These are phyloP conservation scores for Piprites chloris DNA, from an alignment of 2,113 vertebrate genomes.

Conservation along the genomic window DNA sequence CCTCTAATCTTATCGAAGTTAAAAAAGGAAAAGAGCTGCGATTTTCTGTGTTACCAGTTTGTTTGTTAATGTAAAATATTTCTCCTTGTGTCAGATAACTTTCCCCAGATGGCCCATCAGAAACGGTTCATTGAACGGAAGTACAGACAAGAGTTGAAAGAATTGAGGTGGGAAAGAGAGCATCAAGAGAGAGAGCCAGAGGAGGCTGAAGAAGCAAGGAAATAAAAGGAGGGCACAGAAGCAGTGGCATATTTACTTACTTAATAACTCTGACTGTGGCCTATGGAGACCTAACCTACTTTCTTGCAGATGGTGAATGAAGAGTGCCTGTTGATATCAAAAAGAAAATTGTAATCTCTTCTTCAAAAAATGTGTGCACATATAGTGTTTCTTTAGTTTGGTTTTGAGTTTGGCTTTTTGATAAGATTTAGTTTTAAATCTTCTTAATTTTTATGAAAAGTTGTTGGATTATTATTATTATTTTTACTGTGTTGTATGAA, in stretches of 20 bases:
- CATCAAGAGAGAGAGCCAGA: conserved; percentile 91
- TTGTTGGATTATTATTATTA: conserved; percentile 22
- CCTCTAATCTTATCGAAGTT: not conserved
- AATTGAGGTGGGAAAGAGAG: conserved; percentile 97
- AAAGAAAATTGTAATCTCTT: conserved; percentile 32
- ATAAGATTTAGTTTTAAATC: conserved; percentile 7
- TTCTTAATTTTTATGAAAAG: conserved; percentile 43
- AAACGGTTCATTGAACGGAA: conserved; percentile 99
- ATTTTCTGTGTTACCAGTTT: conserved; percentile 21
- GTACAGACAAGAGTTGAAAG: conserved; percentile 98
- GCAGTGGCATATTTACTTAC: conserved; percentile 56
- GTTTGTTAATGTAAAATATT: conserved; percentile 75
- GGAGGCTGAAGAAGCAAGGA: conserved; percentile 84
- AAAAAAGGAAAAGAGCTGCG: not conserved
- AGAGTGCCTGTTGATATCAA: conserved; percentile 53
- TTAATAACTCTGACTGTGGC: conserved; percentile 61
- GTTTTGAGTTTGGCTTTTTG: conserved; percentile 48
- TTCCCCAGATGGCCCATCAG: conserved; percentile 99
- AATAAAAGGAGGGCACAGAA: conserved; percentile 72
- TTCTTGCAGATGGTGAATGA: conserved; percentile 63
- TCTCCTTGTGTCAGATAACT: conserved; percentile 90
- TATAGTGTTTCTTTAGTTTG: not conserved
- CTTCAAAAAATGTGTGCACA: not conserved
- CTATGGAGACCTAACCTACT: conserved; percentile 64
- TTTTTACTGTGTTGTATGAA: conserved; percentile 45